Evolutionary conservation across 2,113 vertebrate species (phyloP), one percentile per base, ranked within the genome.

Genomic region (Nothocercus julius): DNA sequence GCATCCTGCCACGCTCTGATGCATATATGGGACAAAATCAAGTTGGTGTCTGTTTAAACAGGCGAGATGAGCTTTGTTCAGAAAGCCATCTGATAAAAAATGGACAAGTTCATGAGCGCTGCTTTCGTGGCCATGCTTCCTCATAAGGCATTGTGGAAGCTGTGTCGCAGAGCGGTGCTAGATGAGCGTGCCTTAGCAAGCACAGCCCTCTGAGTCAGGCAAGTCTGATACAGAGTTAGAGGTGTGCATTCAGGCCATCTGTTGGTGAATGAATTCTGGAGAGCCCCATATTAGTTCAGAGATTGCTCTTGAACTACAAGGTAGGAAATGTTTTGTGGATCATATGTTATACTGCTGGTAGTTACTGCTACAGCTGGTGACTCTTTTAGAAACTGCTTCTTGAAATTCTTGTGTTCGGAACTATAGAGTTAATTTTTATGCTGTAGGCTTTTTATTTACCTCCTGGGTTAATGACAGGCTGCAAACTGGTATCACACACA

Each of bases 1-100:
- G 49, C 12, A 36, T 66, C 56, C 51, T 73, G 34, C 70, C 38
- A 44, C 49, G 25, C 40, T 88, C 6, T 53, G 28, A 19, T 42
- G 25, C 2, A 7, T 2, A 0, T 66, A 63, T 0, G 1, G 17
- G 13, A 49, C 56, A 22, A 75, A 44, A n/a, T 82, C 18, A 73
- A 38, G 27, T 30, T 82, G 62, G n/a, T 82, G 20, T 90, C n/a
- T 79, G 6, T 64, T 89, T 87, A 40, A 72, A 38, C 9, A 75
- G 80, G 13, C 3, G 8, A 64, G 36, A 42, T 25, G 0, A 1
- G 24, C 16, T 51, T 64, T 78, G 5, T 86, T 89, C 66, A 78
- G 51, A 53, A 85, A 69, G 27, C 16, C 24, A 9, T 63, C 38
- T 81, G 47, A 36, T 44, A 58, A 30, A 47, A 42, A 81, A 53